Conservation (phyloP, 2,797 vertebrate species). For the Mormyrops attenuatus region DNA sequence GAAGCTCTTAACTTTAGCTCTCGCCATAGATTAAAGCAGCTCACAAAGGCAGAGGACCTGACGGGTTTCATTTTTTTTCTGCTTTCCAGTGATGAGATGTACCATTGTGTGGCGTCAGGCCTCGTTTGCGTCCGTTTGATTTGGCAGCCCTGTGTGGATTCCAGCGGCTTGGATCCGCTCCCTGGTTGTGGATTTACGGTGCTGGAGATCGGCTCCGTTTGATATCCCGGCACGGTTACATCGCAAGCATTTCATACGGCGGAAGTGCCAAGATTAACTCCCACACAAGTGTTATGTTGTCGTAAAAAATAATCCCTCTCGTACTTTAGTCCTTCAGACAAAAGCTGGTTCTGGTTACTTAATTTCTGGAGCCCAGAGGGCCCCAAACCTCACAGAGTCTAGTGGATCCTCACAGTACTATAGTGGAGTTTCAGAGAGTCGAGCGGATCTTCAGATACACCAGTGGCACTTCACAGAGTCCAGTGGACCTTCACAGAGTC, state of each 20-base stretch:
- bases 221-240: not conserved
- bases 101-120: not conserved
- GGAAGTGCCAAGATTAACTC: not conserved
- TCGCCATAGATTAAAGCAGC: not conserved
- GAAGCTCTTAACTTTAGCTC: constrained; percentile 2
- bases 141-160: not conserved
- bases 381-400: not conserved
- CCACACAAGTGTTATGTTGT: not conserved
- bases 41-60: not conserved
- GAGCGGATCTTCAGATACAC: not conserved
- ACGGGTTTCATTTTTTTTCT: not conserved
- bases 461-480: not conserved
- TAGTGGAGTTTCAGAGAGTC: not conserved
- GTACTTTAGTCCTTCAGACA: not conserved
- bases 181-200: not conserved
- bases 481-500: not conserved
- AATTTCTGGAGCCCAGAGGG: not conserved
- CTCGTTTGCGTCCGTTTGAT: not conserved
- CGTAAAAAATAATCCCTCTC: not conserved
- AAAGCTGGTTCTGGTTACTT: not conserved
- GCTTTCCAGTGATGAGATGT: not conserved
- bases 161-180: not conserved
- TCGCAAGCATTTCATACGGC: not conserved
- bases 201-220: not conserved
- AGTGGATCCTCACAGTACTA: not conserved